phyloP scores from a whole-genome alignment of 2,113 vertebrate species.

The Shinisaurus crocodilurus region DNA sequence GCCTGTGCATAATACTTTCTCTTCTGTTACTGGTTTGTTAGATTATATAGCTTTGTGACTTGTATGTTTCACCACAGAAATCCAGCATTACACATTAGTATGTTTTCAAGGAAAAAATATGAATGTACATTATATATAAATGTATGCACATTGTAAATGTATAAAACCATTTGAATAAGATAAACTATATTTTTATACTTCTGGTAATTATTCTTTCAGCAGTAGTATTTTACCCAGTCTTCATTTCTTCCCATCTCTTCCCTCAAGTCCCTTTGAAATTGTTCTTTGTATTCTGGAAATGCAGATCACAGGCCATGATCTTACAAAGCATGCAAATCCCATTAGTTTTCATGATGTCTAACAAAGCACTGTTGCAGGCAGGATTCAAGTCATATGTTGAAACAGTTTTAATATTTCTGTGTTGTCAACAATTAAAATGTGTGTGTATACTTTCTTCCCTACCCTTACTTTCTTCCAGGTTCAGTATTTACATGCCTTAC shows the following conservation, averaged over 20 bases:
- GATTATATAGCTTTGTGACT: background rate
- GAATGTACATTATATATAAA: background rate
- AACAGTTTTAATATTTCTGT: background rate
- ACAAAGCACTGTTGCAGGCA: background rate
- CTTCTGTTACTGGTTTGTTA: background rate
- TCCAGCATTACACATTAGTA: background rate
- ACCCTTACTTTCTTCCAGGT: constrained; percentile 69
- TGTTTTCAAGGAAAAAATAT: background rate
- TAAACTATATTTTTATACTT: background rate
- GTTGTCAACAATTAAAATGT: constrained; percentile 12
- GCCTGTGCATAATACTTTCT: background rate
- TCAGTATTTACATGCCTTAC: constrained; percentile 86
- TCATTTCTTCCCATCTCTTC: background rate
- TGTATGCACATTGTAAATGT: background rate
- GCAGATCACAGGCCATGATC: background rate
- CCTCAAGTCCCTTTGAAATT: background rate
- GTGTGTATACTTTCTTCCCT: constrained; percentile 17
- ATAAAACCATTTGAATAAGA: background rate
- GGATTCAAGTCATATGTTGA: background rate
- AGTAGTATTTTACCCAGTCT: background rate
- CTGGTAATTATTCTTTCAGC: constrained; percentile 22
- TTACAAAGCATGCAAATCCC: background rate
- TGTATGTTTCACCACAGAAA: background rate
- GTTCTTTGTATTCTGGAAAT: constrained; percentile 13
- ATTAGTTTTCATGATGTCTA: background rate